Base-by-base conservation (phyloP, 2,113 vertebrate genomes). In the Tetrao urogallus region DNA sequence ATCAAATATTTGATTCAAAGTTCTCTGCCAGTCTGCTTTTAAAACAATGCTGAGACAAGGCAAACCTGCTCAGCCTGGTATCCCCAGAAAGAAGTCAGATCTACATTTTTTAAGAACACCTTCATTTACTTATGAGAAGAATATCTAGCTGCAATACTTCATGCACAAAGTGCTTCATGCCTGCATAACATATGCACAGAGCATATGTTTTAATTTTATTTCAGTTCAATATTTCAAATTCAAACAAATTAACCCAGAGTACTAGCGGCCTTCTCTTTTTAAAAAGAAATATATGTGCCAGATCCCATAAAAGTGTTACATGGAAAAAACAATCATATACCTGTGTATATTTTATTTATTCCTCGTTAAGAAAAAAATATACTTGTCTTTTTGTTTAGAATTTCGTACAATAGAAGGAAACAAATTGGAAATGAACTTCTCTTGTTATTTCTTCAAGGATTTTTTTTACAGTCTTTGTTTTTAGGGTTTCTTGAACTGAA, bases 301-400 rank as follows among this genome's bases (percentile, higher is more conserved):
- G 69, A 69, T 92, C 88, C 42, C 32, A 72, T 20, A 74, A 60
- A 77, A 73, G 50, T 47, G 61, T 88, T 77, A 50, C 64, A 88
- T 73, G 56, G 70, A 88, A 95, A 93, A 50, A 73, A 60, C 57
- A 88, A 22, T 81, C 70, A 79, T 36, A 78, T 75, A 84, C 43
- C 70, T 86, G 21, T 54, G 28, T 0, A 0, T 67, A 63, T 92
- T 92, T 93, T 89, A 58, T 75, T 83, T 72, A 47, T 4, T 60
- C 11, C 6, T 60, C 42, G 28, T 95, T 96, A 93, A 93, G 10
- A 65, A 89, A 86, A 96, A 63, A 91, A 92, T 74, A 93, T 84
- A 96, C 47, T 58, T 96, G 32, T 80, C 86, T 93, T 89, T 89
- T 92, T 94, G 91, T 94, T 96, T 95, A 94, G 90, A 93, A 94